A percentile compares a stretch with the other conserved stretches of the same genome.
Conservation (phyloP, 2,888 invertebrate genomes). For the Agapetus fuscipes region DNA sequence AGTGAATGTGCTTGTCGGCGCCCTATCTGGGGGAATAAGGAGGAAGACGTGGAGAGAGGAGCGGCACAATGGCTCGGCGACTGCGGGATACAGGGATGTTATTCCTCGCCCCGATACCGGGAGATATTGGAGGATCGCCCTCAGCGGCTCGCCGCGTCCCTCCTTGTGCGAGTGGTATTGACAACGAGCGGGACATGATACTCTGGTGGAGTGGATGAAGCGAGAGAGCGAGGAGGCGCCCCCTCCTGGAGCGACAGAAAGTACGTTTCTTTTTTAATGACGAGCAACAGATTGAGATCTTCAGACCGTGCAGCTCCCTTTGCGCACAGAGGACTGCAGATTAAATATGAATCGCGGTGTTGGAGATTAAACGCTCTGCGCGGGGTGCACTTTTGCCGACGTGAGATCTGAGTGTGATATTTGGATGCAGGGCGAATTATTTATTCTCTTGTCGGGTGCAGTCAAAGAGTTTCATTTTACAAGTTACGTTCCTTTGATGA, state of each 20-base stretch:
- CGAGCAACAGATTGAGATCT: constrained; percentile 1
- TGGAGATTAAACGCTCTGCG: no score
- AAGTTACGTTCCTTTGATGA: neutral
- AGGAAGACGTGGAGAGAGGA: no score
- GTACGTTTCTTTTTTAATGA: neutral
- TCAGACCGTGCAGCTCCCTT: neutral
- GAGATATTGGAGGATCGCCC: neutral
- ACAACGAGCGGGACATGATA: neutral
- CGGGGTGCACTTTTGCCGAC: no score
- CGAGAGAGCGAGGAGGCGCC: no score
- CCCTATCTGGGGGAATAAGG: no score
- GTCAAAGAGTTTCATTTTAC: constrained; percentile 13
- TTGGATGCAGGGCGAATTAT: neutral
- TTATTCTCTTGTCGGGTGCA: neutral
- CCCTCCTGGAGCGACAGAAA: neutral
- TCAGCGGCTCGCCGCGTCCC: neutral
- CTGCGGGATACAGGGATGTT: no score
- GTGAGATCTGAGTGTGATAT: no score
- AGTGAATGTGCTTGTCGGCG: no score
- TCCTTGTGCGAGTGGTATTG: neutral
- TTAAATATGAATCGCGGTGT: no score
- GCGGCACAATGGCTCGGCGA: no score
- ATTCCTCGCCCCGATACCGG: neutral
- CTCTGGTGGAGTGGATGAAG: neutral
- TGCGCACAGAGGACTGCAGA: neutral